Evolutionary conservation across 2,888 invertebrate species (phyloP).

Genomic region (Pseudolycoriella hygida): DNA sequence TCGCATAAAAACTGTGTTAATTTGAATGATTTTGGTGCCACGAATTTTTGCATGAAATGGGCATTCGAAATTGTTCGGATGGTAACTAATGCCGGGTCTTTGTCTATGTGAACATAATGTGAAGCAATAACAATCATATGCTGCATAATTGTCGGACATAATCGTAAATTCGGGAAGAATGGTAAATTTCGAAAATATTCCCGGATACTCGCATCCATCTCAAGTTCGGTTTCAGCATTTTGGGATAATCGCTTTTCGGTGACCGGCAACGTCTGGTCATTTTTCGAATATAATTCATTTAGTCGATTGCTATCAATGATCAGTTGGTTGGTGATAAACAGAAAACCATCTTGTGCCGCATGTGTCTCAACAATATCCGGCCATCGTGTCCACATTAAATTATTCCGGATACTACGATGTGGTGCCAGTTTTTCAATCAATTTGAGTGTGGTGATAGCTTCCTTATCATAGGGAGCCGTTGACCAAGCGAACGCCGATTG

Average conservation of each 20-base stretch:
- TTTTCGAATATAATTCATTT: neutral
- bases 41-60: neutral
- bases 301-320: neutral
- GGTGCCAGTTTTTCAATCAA: neutral
- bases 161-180: neutral
- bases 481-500: constrained; percentile 3
- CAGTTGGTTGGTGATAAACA: neutral
- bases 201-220: neutral
- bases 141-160: neutral
- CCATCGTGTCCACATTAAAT: neutral
- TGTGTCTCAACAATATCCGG: neutral
- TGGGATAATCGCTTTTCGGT: too few relatives aligned
- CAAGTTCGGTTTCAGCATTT: too few relatives aligned
- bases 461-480: neutral
- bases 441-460: neutral
- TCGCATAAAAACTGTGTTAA: neutral
- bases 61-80: neutral
- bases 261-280: too few relatives aligned
- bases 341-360: neutral
- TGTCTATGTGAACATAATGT: neutral
- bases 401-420: neutral
- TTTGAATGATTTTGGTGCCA: neutral
- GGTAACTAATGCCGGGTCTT: neutral
- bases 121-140: neutral
- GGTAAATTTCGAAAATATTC: neutral